phyloP scores from a whole-genome alignment of 2,888 invertebrate genomes.

The Laspeyria flexula region DNA sequence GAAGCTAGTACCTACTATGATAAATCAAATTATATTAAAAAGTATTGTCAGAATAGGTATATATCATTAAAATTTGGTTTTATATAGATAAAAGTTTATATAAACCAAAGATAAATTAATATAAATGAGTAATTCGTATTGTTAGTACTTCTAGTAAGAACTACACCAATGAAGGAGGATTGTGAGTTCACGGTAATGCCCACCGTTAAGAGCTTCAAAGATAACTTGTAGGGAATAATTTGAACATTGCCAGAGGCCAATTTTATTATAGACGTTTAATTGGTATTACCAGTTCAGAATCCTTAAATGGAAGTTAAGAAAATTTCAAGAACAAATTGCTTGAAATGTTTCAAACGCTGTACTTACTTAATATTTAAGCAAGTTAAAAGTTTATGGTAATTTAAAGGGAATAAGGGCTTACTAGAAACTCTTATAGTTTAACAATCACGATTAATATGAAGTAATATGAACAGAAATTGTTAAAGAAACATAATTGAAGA shows the following conservation, averaged over 20 bases:
- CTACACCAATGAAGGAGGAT: slow-evolving; percentile 21
- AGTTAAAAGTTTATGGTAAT: slow-evolving; percentile 9
- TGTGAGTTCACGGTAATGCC: slow-evolving; percentile 26
- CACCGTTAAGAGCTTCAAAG: slow-evolving; percentile 17
- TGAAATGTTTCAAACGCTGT: slow-evolving; percentile 20
- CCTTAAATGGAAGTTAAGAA: slow-evolving; percentile 37
- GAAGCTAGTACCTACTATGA: too few species aligned
- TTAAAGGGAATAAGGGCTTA: not conserved
- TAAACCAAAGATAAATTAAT: too few species aligned
- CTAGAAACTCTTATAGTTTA: not conserved
- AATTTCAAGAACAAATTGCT: slow-evolving; percentile 24
- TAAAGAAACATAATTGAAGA: too few species aligned
- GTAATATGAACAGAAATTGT: too few species aligned
- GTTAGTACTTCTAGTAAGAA: too few species aligned
- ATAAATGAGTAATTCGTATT: too few species aligned
- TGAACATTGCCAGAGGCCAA: slow-evolving; percentile 42
- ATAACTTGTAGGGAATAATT: slow-evolving; percentile 47
- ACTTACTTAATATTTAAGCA: slow-evolving; percentile 21
- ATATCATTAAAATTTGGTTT: too few species aligned
- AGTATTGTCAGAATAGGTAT: too few species aligned
- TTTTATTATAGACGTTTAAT: slow-evolving; percentile 45
- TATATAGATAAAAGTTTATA: too few species aligned
- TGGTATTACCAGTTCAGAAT: slow-evolving; percentile 40
- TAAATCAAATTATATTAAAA: too few species aligned
- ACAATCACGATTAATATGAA: too few species aligned